Percentiles rank a stretch among this genome's conserved stretches.
These are phyloP conservation scores for Linnaemya vulpina DNA, from an alignment of 2,888 invertebrate genomes.

Conservation along the genomic window DNA sequence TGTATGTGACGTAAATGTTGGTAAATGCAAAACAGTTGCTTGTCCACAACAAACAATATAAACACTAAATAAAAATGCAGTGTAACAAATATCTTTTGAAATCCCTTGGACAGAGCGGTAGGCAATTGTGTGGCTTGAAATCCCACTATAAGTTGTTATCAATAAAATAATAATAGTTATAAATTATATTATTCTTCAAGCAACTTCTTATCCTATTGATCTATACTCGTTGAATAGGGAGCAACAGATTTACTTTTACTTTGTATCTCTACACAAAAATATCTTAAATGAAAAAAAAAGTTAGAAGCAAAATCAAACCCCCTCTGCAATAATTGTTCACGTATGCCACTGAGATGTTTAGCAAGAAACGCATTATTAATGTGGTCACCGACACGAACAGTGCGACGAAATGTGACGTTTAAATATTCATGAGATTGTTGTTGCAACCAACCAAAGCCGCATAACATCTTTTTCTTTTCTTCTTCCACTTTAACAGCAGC, in stretches of 20 bases:
- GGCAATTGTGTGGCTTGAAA: too few relatives aligned
- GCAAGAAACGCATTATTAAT: slow-evolving; percentile 77
- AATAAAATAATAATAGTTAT: background rate
- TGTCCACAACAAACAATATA: slow-evolving; percentile 4
- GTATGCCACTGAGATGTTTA: slow-evolving; percentile 37
- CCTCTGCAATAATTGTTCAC: background rate
- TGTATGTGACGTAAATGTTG: background rate
- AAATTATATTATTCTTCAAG: too few relatives aligned
- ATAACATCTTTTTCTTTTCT: slow-evolving; percentile 50
- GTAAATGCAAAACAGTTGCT: slow-evolving; percentile 76
- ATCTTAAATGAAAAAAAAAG: too few relatives aligned
- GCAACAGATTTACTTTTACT: too few relatives aligned
- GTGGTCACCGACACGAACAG: slow-evolving; percentile 79
- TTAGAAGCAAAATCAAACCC: too few relatives aligned
- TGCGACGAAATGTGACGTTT: slow-evolving; percentile 82
- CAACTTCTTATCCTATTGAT: too few relatives aligned
- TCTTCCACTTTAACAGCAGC: slow-evolving; percentile 27
- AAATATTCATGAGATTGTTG: slow-evolving; percentile 80
- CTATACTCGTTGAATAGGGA: too few relatives aligned
- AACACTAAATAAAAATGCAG: slow-evolving; percentile 21
- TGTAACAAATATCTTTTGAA: background rate
- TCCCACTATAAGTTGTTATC: background rate
- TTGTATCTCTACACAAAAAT: too few relatives aligned
- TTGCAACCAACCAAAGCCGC: slow-evolving; percentile 55
- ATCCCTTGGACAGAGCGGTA: too few relatives aligned